A percentile compares a stretch with the other conserved stretches of the same genome.
Evolutionary conservation across 2,888 invertebrate species (phyloP).

Genomic region (Rhaphigaster nebulosa): DNA sequence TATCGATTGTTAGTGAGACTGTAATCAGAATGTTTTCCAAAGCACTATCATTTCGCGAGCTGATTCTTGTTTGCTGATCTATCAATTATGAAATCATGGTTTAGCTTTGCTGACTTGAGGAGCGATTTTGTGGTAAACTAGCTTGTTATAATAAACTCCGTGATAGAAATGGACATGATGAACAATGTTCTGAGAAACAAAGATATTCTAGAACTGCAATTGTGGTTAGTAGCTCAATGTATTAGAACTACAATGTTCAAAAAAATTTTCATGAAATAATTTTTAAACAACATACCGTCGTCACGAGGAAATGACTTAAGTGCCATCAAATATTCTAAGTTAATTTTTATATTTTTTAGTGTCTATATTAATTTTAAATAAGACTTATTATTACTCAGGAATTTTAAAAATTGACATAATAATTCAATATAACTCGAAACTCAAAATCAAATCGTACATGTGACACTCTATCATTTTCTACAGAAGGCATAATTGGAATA

Average conservation of each 20-base stretch:
- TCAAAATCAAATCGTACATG: too few species aligned
- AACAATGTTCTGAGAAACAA: background rate
- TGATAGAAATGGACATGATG: background rate
- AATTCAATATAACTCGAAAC: too few species aligned
- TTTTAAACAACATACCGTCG: too few species aligned
- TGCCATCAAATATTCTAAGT: too few species aligned
- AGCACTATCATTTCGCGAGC: background rate
- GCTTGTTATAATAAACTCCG: background rate
- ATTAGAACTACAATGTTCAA: background rate
- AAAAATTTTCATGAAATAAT: too few species aligned
- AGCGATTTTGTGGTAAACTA: background rate
- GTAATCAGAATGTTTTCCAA: conserved; percentile 9
- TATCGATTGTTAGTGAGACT: conserved; percentile 32
- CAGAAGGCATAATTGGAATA: background rate
- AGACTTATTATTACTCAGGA: too few species aligned
- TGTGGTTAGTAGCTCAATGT: background rate
- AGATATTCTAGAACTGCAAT: background rate
- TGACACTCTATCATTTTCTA: background rate
- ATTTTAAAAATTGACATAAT: too few species aligned
- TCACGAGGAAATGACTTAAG: too few species aligned
- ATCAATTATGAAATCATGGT: conserved; percentile 18
- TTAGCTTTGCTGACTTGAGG: background rate
- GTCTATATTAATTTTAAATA: too few species aligned
- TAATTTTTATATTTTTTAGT: too few species aligned
- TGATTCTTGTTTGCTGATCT: background rate